Evolutionary conservation across 2,113 vertebrate genomes (phyloP).

Genomic region (Microtus oregoni): DNA sequence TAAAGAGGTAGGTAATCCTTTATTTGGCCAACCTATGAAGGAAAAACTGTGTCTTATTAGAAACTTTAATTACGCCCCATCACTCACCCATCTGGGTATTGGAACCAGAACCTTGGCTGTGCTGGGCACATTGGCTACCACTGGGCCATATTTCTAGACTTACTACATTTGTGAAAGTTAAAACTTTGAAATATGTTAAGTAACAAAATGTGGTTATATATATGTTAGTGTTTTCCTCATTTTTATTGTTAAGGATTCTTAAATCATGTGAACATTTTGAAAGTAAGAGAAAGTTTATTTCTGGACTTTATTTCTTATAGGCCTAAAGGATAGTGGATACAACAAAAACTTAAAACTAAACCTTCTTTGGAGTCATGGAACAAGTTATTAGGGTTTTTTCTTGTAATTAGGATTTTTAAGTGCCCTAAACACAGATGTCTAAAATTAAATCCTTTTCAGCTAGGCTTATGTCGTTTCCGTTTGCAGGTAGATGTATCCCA

Average conservation of each 20-base stretch:
- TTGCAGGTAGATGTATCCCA: not conserved
- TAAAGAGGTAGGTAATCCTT: not conserved
- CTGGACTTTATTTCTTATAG: not conserved
- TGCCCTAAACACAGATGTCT: not conserved
- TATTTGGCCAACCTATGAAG: not conserved
- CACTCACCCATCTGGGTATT: not conserved
- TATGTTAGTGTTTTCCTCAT: not conserved
- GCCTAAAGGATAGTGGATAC: not conserved
- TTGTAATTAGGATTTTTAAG: conserved; percentile 1
- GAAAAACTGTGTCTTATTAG: not conserved
- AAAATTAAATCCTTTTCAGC: not conserved
- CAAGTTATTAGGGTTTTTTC: conserved; percentile 7
- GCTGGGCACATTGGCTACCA: not conserved
- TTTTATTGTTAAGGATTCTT: conserved; percentile 25
- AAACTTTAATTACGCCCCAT: not conserved
- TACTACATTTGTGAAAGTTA: conserved; percentile 40
- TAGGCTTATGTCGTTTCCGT: accelerated
- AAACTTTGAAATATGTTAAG: conserved; percentile 26
- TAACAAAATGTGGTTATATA: not conserved
- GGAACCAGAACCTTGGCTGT: not conserved
- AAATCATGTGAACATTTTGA: not conserved
- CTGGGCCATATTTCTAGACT: not conserved
- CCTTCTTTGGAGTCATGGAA: not conserved
- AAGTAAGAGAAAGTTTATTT: conserved; percentile 47
- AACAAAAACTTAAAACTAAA: not conserved